Evolutionary conservation across 2,888 invertebrate species (phyloP).

Genomic region (Linnaemya tessellans): DNA sequence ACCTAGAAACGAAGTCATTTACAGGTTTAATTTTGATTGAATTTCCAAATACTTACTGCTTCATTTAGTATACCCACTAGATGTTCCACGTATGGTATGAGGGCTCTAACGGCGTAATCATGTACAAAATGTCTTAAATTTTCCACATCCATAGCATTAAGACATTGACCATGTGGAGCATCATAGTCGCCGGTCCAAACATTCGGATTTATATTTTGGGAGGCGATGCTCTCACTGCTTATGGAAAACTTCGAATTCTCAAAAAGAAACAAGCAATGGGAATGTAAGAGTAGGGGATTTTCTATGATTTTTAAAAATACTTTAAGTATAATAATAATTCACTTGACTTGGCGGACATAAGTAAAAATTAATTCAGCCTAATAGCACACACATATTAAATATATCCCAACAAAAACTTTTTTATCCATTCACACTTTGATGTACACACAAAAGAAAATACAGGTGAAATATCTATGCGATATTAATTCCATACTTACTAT

Average conservation of each 20-base stretch:
- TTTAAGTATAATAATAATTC: no score
- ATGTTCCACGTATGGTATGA: slow-evolving; percentile 96
- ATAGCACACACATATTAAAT: no score
- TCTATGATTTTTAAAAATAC: not conserved
- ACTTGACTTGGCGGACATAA: no score
- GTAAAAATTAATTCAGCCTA: no score
- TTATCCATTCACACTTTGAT: no score
- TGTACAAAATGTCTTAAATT: slow-evolving; percentile 92
- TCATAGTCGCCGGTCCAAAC: slow-evolving; percentile 85
- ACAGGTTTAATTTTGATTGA: not conserved
- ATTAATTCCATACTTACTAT: slow-evolving; percentile 80
- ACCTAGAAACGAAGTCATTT: slow-evolving; percentile 83
- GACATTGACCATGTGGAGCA: slow-evolving; percentile 88
- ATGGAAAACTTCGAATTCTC: slow-evolving; percentile 83
- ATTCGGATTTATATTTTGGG: slow-evolving; percentile 84
- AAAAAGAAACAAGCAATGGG: not conserved
- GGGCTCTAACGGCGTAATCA: slow-evolving; percentile 93
- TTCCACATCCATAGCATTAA: slow-evolving; percentile 93
- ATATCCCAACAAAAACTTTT: no score
- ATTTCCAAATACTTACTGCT: slow-evolving; percentile 85
- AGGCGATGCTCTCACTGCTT: slow-evolving; percentile 86
- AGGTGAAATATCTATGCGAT: not conserved
- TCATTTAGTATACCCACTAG: slow-evolving; percentile 92
- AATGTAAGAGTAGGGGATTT: slow-evolving; percentile 12
- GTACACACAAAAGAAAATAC: no score